Conservation (phyloP, 2,888 invertebrate genomes). For the Apeira syringaria region DNA sequence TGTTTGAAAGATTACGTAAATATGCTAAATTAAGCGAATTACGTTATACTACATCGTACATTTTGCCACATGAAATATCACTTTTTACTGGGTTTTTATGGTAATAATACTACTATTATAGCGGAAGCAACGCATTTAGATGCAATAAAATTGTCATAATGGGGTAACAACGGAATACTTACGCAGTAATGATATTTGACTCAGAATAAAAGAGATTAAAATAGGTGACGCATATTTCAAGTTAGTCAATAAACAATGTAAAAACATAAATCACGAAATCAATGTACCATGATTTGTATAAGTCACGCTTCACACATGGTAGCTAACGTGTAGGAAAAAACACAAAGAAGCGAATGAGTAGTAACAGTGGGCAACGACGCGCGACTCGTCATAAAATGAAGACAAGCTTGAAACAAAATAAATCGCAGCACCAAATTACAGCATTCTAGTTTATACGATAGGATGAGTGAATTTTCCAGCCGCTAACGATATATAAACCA, state of each 20-base stretch:
- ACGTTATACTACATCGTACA: constrained; percentile 15
- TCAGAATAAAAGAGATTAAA: constrained; percentile 1
- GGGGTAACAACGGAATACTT: constrained; percentile 24
- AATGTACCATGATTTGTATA: constrained; percentile 25
- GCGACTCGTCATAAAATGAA: constrained; percentile 47
- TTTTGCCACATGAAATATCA: constrained; percentile 34
- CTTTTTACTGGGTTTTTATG: constrained; percentile 41
- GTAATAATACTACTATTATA: constrained; percentile 32
- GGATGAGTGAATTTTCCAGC: constrained; percentile 56
- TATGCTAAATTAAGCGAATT: constrained; percentile 12
- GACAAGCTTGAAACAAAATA: constrained; percentile 66
- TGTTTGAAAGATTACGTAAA: constrained; percentile 9
- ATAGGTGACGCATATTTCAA: background rate
- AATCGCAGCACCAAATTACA: constrained; percentile 66
- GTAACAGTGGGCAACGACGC: constrained; percentile 51
- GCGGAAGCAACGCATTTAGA: constrained; percentile 42
- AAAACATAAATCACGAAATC: constrained; percentile 22
- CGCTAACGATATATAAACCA: constrained; percentile 53
- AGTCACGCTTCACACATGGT: constrained; percentile 22
- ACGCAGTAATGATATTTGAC: constrained; percentile 6
- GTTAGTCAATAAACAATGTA: no score
- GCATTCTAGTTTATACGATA: constrained; percentile 69
- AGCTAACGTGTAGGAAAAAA: constrained; percentile 35
- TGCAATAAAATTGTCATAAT: constrained; percentile 41
- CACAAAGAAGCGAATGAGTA: constrained; percentile 46